Conservation (phyloP, 2,797 vertebrate genomes). For the Myotis planiceps region DNA sequence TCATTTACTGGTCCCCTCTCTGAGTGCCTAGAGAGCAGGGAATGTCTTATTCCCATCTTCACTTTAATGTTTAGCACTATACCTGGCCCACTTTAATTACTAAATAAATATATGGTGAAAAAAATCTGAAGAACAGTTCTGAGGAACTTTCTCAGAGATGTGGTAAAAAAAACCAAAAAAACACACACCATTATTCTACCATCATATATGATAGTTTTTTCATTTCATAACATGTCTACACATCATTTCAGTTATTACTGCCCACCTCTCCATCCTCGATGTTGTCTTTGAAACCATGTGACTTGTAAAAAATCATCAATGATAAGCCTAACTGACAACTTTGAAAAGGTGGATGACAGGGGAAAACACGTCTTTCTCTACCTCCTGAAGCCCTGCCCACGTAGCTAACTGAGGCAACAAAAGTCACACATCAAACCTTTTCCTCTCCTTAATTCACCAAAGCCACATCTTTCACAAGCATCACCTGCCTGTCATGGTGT, state of each 20-base stretch:
- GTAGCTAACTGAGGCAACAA: constrained; percentile 63
- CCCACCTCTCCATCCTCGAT: background rate
- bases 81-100: background rate
- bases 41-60: background rate
- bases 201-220: background rate
- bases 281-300: background rate
- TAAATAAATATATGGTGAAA: background rate
- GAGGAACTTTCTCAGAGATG: background rate
- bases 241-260: background rate
- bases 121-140: background rate
- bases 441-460: constrained; percentile 28
- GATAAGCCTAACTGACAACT: background rate
- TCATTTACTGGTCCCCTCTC: background rate
- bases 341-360: background rate
- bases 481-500: constrained; percentile 50
- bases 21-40: background rate
- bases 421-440: constrained; percentile 43
- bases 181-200: no score
- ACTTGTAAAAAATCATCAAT: background rate
- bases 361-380: background rate
- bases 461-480: constrained; percentile 61
- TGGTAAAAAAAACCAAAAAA: background rate
- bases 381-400: constrained; percentile 34
- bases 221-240: background rate
- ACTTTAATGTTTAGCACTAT: background rate